Evolutionary conservation across 2,797 vertebrate genomes (phyloP), one percentile per base, ranked within the genome.

Genomic region (Leucoraja ocellata): DNA sequence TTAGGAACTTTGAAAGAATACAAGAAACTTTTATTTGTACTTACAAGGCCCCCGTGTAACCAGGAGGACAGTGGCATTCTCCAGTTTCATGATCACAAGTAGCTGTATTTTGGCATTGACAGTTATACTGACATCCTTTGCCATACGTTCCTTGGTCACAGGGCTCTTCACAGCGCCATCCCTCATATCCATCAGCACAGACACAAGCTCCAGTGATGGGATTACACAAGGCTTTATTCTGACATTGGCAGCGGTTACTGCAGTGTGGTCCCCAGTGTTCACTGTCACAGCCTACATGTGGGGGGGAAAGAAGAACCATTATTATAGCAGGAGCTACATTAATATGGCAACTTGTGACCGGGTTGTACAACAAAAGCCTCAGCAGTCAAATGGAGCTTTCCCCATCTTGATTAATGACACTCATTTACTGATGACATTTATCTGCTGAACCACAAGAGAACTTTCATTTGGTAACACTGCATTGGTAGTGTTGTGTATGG

Each of bases 161-260:
- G 94, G 95, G 96, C 95, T 99, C 99, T 95, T 99, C 99, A 2
- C 99, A 99, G 93, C 99, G 98, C 99, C 99, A 99, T 58, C 99
- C 99, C 83, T 97, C 98, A 96, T 98, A 99, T 14, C 99, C 99
- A 0, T 98, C 97, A 0, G 98, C 98, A 86, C 99, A 99, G 93
- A 99, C 98, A 25, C 99, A 99, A 94, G 99, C 98, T 0, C 99
- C 99, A 0, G 99, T 99, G 97, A 99, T 99, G 95, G 99, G 99
- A 96, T 99, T 99, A 95, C 99, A 99, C 95, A 98, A 97, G 11
- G 98, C 99, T n/a, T 96, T 98, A 0, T 99, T 99, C 95, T 98
- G 98, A 94, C 99, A 99, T 94, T 99, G 99, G 96, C 99, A 99
- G 0, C 98, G 98, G 95, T 98, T 99, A 95, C 98, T 99, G 97